A percentile compares a stretch with the other conserved stretches of the same genome.
phyloP scores from a whole-genome alignment of 2,888 invertebrate species.

The Phaedon cochleariae region DNA sequence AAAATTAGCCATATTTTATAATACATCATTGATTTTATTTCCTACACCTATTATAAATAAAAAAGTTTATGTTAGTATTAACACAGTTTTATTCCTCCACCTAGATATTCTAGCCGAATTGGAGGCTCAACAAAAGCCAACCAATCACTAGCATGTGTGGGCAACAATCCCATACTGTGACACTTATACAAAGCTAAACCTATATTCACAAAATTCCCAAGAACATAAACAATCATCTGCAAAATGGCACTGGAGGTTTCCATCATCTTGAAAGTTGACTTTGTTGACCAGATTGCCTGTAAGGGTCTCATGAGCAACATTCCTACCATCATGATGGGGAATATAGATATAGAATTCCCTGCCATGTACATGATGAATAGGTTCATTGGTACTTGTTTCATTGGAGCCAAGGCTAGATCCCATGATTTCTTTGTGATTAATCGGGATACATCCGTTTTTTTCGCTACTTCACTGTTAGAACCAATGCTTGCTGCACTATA shows the following conservation, averaged over 20 bases:
- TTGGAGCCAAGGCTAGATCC: slow-evolving; percentile 94
- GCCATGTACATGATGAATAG: slow-evolving; percentile 99
- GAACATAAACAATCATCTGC: slow-evolving; percentile 91
- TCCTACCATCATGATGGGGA: slow-evolving; percentile 99
- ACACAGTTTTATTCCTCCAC: slow-evolving; percentile 78
- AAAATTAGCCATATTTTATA: slow-evolving; percentile 55
- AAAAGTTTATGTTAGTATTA: slow-evolving; percentile 52
- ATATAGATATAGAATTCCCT: slow-evolving; percentile 98
- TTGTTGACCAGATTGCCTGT: slow-evolving; percentile 92
- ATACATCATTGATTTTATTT: slow-evolving; percentile 42
- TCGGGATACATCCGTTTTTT: slow-evolving; percentile 84
- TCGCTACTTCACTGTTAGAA: slow-evolving; percentile 79
- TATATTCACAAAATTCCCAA: slow-evolving; percentile 93
- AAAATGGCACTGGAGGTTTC: slow-evolving; percentile 90
- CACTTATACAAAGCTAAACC: slow-evolving; percentile 95
- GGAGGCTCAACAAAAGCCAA: slow-evolving; percentile 95
- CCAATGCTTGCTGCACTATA: slow-evolving; percentile 79
- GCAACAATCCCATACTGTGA: slow-evolving; percentile 96
- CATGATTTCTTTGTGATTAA: slow-evolving; percentile 94
- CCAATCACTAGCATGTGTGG: slow-evolving; percentile 98
- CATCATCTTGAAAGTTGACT: slow-evolving; percentile 91
- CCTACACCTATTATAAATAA: slow-evolving; percentile 40
- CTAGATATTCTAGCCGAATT: slow-evolving; percentile 83
- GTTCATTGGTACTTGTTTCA: slow-evolving; percentile 99
- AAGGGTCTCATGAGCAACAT: slow-evolving; percentile 97